Evolutionary conservation across 2,113 vertebrate species (phyloP).

Genomic region (Corydoras maculifer): DNA sequence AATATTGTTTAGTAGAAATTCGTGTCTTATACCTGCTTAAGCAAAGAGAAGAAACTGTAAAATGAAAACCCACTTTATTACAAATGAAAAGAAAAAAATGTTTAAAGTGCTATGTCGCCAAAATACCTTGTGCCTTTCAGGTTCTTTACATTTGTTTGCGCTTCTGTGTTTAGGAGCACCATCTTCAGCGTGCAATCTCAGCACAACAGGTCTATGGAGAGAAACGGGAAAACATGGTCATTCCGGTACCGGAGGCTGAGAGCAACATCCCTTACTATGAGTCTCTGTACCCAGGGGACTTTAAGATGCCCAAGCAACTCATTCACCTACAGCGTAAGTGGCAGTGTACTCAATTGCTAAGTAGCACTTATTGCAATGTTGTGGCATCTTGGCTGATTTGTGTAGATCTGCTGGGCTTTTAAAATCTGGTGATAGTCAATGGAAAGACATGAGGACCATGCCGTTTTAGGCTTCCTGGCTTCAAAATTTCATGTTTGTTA

Average conservation of each 20-base stretch:
- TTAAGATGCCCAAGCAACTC: slow-evolving; percentile 99
- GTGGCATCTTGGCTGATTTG: no score
- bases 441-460: no score
- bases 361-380: no score
- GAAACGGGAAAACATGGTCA: slow-evolving; percentile 99
- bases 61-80: no score
- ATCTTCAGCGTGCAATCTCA: slow-evolving; percentile 96
- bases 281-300: slow-evolving; percentile 96
- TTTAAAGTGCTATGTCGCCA: neutral
- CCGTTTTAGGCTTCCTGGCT: no score
- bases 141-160: neutral
- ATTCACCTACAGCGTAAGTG: slow-evolving; percentile 86
- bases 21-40: no score
- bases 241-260: slow-evolving; percentile 95
- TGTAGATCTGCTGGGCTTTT: no score
- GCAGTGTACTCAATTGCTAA: neutral
- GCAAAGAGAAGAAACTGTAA: no score
- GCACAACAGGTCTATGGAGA: slow-evolving; percentile 98
- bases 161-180: slow-evolving; percentile 78
- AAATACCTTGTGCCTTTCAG: neutral
- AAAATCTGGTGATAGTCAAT: no score
- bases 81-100: no score
- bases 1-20: no score
- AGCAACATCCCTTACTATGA: slow-evolving; percentile 99
- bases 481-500: no score